Base-by-base conservation (phyloP, 2,797 vertebrate species). In the Salarias fasciatus region DNA sequence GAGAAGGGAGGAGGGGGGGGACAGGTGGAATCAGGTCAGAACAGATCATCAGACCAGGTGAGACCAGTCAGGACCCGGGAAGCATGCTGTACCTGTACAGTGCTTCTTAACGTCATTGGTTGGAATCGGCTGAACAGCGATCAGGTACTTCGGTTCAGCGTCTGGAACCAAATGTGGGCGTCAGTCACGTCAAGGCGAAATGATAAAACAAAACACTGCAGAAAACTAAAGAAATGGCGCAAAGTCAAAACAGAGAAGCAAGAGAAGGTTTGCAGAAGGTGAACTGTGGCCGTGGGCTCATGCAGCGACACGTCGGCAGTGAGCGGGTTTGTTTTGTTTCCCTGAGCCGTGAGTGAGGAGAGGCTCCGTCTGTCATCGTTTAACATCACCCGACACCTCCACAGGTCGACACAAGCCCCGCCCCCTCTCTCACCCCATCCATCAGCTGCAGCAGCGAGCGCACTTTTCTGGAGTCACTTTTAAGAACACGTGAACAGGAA, bases 91-190 rank as follows among this genome's bases (percentile, higher is more conserved):
- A 93, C 93, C 93, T 82, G 91, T 92, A 76, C 93, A 94, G 31
- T 88, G 90, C 28, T 93, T 93, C 81, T 92, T 91, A 37, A 91
- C 76, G 3, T 93, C 79, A 12, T 91, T 91, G 85, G 77, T 61
- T 0, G 93, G 94, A 68, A 94, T 93, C 1, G 96, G 93, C 81
- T 95, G 93, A 33, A 99, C 94, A 0, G 95, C 95, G 54, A 99
- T 93, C 82, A 99, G 91, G 77, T 98, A 99, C 56, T 95, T 94
- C 0, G 96, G 96, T 38, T 98, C 96, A 0, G 96, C 96, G 63
- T 98, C 97, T 98, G 77, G 73, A 76, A 67, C 43, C 2, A 24
- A 2, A 24, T 24, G 24, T 24, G 18, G n/a, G n/a, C n/a, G n/a
- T n/a, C n/a, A n/a, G n/a, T 24, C 18, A 18, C 2, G 18, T 24